Conservation (phyloP, 2,113 vertebrate species). For the Dasyurus viverrinus region DNA sequence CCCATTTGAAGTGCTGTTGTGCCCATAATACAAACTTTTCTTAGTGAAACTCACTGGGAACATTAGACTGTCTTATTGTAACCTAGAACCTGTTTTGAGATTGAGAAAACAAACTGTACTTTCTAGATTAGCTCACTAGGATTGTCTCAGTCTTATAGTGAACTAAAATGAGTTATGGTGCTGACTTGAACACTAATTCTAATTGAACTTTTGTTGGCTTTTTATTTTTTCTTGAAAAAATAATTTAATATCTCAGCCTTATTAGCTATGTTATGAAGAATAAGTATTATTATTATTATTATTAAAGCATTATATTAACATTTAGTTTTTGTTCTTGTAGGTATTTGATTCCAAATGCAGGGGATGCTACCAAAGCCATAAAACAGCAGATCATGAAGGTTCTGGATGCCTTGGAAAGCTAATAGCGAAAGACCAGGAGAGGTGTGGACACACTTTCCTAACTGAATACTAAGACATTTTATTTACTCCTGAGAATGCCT, state of each 20-base stretch:
- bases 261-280: background rate
- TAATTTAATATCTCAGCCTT: background rate
- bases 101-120: background rate
- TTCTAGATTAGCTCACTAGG: background rate
- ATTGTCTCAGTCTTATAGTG: background rate
- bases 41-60: background rate
- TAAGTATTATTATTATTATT: background rate
- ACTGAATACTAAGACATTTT: slow-evolving; percentile 79
- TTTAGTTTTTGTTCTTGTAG: slow-evolving; percentile 77
- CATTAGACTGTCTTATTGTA: background rate
- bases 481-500: slow-evolving; percentile 80
- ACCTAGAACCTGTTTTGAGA: background rate
- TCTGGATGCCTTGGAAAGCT: slow-evolving; percentile 97
- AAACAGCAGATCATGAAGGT: slow-evolving; percentile 99
- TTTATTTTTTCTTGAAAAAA: background rate
- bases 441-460: slow-evolving; percentile 78
- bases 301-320: slow-evolving; percentile 24
- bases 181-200: background rate
- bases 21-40: background rate
- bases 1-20: background rate
- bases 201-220: background rate
- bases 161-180: background rate
- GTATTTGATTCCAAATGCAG: slow-evolving; percentile 98
- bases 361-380: slow-evolving; percentile 98
- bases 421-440: slow-evolving; percentile 84